Evolutionary conservation across 2,113 vertebrate genomes (phyloP).

Genomic region (Ellobius talpinus): DNA sequence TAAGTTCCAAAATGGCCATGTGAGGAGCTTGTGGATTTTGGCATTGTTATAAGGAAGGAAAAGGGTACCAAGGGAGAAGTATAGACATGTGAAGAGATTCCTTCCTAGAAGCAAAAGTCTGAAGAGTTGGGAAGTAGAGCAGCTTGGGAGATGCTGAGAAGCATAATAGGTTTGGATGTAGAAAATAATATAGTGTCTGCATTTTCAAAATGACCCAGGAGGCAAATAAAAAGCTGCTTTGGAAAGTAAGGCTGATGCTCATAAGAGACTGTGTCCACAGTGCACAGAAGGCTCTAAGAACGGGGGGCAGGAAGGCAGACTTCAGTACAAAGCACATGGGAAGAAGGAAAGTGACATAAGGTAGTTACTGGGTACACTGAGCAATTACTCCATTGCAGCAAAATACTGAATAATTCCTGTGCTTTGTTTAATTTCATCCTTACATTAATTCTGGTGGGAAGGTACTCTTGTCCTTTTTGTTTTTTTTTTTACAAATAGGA

Average conservation of each 20-base stretch:
- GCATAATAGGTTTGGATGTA: background rate
- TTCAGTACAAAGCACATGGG: background rate
- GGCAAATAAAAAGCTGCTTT: background rate
- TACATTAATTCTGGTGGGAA: background rate
- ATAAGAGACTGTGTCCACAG: fast-evolving
- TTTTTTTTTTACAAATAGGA: background rate
- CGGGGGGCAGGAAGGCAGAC: background rate
- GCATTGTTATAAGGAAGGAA: background rate
- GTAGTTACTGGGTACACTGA: background rate
- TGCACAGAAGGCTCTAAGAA: background rate
- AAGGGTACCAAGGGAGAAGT: background rate
- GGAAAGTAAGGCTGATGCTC: background rate
- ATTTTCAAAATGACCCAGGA: background rate
- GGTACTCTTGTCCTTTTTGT: background rate
- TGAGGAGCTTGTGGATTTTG: background rate
- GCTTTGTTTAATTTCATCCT: slow-evolving; percentile 1
- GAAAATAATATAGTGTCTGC: background rate
- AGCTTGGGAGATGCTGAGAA: fast-evolving
- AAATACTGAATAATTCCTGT: background rate
- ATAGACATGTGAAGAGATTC: background rate
- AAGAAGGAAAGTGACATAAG: background rate
- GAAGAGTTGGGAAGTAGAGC: background rate
- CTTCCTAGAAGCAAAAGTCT: background rate
- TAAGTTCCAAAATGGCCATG: background rate
- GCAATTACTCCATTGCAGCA: background rate